Evolutionary conservation across 2,888 invertebrate genomes (phyloP).

Genomic region (Lasioglossum malachurum): DNA sequence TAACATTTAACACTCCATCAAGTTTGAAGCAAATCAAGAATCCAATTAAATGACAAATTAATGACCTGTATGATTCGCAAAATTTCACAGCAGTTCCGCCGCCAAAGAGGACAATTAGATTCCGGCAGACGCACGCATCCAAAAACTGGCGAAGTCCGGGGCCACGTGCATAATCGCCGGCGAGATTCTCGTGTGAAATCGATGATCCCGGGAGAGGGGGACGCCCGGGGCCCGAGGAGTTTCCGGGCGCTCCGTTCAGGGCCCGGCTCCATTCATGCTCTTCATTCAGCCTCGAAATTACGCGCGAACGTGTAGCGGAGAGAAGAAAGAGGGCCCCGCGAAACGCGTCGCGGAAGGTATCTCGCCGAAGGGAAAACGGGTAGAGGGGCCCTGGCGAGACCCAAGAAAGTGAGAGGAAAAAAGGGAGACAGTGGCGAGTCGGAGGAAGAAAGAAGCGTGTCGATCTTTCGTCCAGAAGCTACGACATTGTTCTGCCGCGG

Average conservation of each 20-base stretch:
- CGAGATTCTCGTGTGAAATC: background rate
- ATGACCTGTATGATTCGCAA: background rate
- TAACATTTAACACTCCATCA: too few species aligned
- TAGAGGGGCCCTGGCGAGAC: conserved; percentile 20
- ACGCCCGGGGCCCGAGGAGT: conserved; percentile 50
- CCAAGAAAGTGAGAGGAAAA: conserved; percentile 5
- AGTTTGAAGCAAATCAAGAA: too few species aligned
- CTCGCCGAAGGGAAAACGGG: conserved; percentile 6
- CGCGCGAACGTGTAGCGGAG: conserved; percentile 67
- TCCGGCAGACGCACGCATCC: background rate
- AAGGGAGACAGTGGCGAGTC: background rate
- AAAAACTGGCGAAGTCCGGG: background rate
- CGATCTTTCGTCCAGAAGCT: conserved; percentile 24
- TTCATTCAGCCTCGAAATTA: conserved; percentile 81
- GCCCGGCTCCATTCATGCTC: conserved; percentile 77
- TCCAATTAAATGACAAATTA: too few species aligned
- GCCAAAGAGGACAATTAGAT: background rate
- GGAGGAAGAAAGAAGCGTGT: conserved; percentile 12
- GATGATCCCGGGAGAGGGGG: background rate
- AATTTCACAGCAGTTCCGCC: background rate
- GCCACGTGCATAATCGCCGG: background rate
- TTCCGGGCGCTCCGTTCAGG: conserved; percentile 75
- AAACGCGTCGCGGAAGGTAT: conserved; percentile 31
- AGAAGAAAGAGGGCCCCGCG: conserved; percentile 30
- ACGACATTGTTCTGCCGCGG: conserved; percentile 62